These are phyloP conservation scores for Sinocyclocheilus grahami DNA, from an alignment of 2,113 vertebrate genomes.

Conservation along the genomic window DNA sequence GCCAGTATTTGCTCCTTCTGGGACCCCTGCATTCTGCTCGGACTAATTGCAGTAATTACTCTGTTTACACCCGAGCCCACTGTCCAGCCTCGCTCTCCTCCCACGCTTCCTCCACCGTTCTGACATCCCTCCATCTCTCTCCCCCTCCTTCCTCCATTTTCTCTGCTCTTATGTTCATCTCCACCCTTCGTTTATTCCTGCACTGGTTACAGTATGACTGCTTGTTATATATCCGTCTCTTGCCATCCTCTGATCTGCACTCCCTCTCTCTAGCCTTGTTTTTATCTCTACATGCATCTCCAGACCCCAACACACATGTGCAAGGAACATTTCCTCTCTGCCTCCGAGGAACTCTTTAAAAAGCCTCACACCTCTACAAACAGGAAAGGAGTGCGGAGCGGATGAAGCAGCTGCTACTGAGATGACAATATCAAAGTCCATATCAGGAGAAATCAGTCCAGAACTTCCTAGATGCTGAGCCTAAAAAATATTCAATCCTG, in stretches of 20 bases:
- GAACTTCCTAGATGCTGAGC: not conserved
- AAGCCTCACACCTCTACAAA: slow-evolving; percentile 3
- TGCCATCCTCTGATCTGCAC: not conserved
- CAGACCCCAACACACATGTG: not conserved
- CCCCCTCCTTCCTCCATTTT: not conserved
- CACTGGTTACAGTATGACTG: not conserved
- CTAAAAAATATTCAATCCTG: not conserved
- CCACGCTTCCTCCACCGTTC: slow-evolving; percentile 40
- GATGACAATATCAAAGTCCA: not conserved
- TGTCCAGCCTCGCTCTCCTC: slow-evolving; percentile 21
- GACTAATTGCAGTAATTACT: slow-evolving; percentile 36
- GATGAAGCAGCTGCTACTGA: slow-evolving; percentile 32
- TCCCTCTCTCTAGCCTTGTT: not conserved
- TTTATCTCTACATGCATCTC: not conserved
- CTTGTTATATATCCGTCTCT: not conserved
- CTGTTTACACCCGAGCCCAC: slow-evolving; percentile 55
- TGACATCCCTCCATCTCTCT: slow-evolving; percentile 30
- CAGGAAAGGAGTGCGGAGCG: not conserved
- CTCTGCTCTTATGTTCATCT: not conserved
- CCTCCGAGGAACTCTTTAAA: slow-evolving; percentile 25
- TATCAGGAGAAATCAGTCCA: not conserved
- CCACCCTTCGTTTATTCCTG: not conserved
- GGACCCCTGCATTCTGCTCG: slow-evolving; percentile 38
- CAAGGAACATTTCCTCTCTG: slow-evolving; percentile 15
- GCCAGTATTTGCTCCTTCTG: not conserved